Percentiles rank a stretch among this genome's conserved stretches.
Evolutionary conservation across 2,797 vertebrate species (phyloP).

Genomic region (Dipus sagitta): DNA sequence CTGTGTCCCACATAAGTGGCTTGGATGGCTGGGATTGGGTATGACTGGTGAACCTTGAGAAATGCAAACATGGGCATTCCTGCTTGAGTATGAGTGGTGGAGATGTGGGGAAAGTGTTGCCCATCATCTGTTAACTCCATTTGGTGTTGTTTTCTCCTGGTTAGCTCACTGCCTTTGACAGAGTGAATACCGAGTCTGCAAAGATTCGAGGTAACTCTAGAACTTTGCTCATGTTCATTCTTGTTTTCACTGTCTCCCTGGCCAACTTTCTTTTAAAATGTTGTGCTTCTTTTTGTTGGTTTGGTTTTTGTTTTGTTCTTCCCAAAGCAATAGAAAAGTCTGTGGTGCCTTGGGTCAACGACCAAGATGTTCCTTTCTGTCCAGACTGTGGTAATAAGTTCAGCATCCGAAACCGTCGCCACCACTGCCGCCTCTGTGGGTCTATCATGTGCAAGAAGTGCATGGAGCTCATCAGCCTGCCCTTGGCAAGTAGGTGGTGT

Average conservation of each 20-base stretch:
- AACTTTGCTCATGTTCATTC: conserved; percentile 60
- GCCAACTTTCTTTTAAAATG: not conserved
- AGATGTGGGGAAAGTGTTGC: not conserved
- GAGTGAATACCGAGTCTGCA: conserved; percentile 93
- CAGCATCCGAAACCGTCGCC: conserved; percentile 95
- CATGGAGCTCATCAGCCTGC: conserved; percentile 94
- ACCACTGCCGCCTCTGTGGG: conserved; percentile 98
- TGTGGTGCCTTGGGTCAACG: conserved; percentile 97
- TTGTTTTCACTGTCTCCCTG: conserved; percentile 20
- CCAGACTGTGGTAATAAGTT: conserved; percentile 98
- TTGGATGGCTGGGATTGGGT: not conserved
- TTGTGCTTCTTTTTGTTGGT: not conserved
- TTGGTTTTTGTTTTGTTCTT: conserved; percentile 57
- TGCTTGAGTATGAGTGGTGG: not conserved
- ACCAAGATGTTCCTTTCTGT: conserved; percentile 98
- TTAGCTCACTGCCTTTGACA: conserved; percentile 97
- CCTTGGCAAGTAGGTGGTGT: conserved; percentile 92
- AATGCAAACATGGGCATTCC: not conserved
- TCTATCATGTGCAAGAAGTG: conserved; percentile 99
- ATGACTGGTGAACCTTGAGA: not conserved
- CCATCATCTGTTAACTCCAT: conserved; percentile 36
- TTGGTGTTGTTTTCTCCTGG: conserved; percentile 78
- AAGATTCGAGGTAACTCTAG: conserved; percentile 95
- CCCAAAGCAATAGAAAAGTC: conserved; percentile 95
- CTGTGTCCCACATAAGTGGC: not conserved